A percentile compares a stretch with the other conserved stretches of the same genome.
These are phyloP conservation scores for Trichoplax adhaerens DNA, from an alignment of 37 sponge, comb jelly and placozoan genomes.

Conservation along the genomic window DNA sequence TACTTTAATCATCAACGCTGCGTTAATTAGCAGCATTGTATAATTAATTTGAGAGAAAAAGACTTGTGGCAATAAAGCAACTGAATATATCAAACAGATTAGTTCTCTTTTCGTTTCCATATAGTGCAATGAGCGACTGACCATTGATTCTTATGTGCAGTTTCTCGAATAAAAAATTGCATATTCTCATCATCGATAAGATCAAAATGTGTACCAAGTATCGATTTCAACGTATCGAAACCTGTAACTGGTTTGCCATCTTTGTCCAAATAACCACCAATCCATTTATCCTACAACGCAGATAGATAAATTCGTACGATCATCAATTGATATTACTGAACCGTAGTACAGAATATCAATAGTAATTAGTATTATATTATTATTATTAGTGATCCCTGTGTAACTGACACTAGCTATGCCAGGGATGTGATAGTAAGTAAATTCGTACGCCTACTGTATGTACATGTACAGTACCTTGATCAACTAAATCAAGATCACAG, in stretches of 20 bases:
- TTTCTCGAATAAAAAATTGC: constrained; percentile 68
- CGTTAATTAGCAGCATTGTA: too few species aligned
- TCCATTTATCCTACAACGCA: constrained; percentile 36
- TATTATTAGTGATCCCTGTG: too few species aligned
- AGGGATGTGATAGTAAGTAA: too few species aligned
- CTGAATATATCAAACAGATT: neutral
- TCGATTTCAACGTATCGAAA: constrained; percentile 25
- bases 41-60: too few species aligned
- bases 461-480: too few species aligned
- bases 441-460: too few species aligned
- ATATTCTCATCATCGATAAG: constrained; percentile 36
- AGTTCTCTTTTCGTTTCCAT: constrained; percentile 37
- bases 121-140: constrained; percentile 62
- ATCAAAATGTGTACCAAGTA: constrained; percentile 47
- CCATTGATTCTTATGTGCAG: constrained; percentile 54
- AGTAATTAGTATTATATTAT: too few species aligned
- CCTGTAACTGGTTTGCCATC: constrained; percentile 24
- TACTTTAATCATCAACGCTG: too few species aligned
- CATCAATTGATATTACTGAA: too few species aligned
- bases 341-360: too few species aligned
- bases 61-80: neutral
- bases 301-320: too few species aligned
- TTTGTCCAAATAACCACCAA: constrained; percentile 40
- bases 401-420: too few species aligned
- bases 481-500: neutral